A percentile compares a stretch with the other conserved stretches of the same genome.
These are phyloP conservation scores for Alectoris magna DNA, from an alignment of 2,797 vertebrate species.

Conservation along the genomic window DNA sequence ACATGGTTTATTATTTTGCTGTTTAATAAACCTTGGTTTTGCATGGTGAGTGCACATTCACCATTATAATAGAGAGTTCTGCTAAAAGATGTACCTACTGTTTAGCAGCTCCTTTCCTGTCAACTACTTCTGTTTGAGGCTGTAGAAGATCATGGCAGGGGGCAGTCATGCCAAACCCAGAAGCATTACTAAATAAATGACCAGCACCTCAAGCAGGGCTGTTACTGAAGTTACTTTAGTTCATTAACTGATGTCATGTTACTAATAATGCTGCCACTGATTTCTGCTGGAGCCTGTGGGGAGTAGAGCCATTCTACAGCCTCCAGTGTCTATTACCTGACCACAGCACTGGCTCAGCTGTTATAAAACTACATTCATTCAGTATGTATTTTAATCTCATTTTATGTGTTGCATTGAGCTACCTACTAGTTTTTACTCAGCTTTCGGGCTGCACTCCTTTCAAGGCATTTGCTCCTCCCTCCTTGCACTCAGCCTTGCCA, in stretches of 20 bases:
- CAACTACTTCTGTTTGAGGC: background rate
- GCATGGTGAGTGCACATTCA: background rate
- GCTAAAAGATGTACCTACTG: background rate
- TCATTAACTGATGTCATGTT: background rate
- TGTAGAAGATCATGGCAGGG: background rate
- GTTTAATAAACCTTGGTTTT: background rate
- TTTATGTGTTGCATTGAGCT: background rate
- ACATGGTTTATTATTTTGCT: slow-evolving; percentile 8
- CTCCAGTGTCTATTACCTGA: background rate
- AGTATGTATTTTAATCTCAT: background rate
- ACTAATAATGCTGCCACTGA: background rate
- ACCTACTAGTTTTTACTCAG: background rate
- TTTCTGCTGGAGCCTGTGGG: background rate
- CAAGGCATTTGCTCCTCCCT: background rate
- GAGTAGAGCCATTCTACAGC: background rate
- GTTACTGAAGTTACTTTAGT: background rate
- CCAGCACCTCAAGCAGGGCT: background rate
- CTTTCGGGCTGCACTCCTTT: background rate
- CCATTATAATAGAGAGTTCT: background rate
- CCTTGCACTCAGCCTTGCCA: background rate
- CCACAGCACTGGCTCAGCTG: background rate
- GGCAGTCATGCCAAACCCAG: background rate
- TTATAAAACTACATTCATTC: background rate
- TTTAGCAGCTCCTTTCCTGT: background rate
- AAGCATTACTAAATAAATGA: background rate